Base-by-base conservation (phyloP, 2,797 vertebrate species). In the Dromococcyx pavoninus region DNA sequence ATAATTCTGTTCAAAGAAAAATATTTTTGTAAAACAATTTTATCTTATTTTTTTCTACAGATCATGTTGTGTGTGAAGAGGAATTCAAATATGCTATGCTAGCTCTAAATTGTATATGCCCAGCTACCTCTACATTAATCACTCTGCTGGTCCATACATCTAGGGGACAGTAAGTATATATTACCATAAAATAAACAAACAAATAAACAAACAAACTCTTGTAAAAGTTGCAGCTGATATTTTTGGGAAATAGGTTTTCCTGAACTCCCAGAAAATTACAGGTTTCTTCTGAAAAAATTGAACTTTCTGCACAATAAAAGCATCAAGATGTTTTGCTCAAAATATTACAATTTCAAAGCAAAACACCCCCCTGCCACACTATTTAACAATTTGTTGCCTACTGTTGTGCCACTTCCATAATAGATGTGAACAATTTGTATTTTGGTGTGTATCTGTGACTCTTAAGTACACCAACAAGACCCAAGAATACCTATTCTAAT, bases 61-160 rank as follows among this genome's bases (percentile, higher is more conserved):
- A 99, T 98, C 99, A 99, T 39, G 99, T 99, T 30, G 99, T 99
- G 3, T 99, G 99, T 97, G 99, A 99, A 97, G 99, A 99, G 95
- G 99, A 99, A 97, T 99, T 99, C 97, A 99, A 99, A 96, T 99
- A 99, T 37, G 99, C 99, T 96, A 99, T 99, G 99, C 95, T 99
- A 97, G 99, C 99, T 51, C 98, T 99, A 91, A 99, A 99, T 96
- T 99, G 99, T 81, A 98, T 99, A 95, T 99, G 99, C 96, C 99
- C 99, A 24, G 99, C 99, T 86, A 99, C 99, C 7, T 99, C 99
- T 72, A 99, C 99, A 11, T 98, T 99, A 91, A 99, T 99, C 89
- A 99, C 99, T 9, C 98, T 99, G 18, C 97, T 99, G 91, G 99
- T 99, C 92, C 99, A 99, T 96, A 99, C 99, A 32, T 99, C 99